These are phyloP conservation scores for Muscicapa comitata DNA, from an alignment of 2,797 vertebrate genomes.

Conservation along the genomic window DNA sequence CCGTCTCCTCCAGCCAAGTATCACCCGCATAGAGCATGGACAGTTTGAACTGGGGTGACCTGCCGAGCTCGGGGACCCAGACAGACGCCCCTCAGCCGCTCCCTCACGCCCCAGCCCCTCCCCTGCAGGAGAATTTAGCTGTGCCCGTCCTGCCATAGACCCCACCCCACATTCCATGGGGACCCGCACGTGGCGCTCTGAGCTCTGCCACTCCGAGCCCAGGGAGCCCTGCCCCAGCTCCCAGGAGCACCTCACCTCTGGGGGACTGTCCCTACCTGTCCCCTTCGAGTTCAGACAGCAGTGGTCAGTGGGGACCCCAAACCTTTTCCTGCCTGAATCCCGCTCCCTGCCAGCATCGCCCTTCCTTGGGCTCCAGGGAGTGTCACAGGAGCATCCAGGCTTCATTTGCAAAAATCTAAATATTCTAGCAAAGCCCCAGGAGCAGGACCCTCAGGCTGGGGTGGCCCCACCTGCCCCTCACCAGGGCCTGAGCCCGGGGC, in stretches of 20 bases:
- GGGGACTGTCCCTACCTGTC: background rate
- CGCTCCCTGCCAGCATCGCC: accelerated
- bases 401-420: background rate
- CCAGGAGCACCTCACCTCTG: background rate
- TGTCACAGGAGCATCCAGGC: accelerated
- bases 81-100: background rate
- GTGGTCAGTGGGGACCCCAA: background rate
- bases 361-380: background rate
- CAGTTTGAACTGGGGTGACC: slow-evolving; percentile 33
- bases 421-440: background rate
- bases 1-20: slow-evolving; percentile 73
- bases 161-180: background rate
- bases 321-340: background rate
- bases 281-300: background rate
- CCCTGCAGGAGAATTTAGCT: background rate
- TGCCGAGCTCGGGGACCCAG: background rate
- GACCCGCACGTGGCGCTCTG: background rate
- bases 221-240: background rate
- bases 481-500: background rate
- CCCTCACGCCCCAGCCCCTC: background rate
- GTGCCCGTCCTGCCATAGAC: background rate
- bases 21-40: slow-evolving; percentile 72
- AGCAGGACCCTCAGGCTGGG: background rate
- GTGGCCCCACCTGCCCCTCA: background rate
- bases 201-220: background rate